Evolutionary conservation across 2,797 vertebrate genomes (phyloP).

Genomic region (Melopsittacus undulatus): DNA sequence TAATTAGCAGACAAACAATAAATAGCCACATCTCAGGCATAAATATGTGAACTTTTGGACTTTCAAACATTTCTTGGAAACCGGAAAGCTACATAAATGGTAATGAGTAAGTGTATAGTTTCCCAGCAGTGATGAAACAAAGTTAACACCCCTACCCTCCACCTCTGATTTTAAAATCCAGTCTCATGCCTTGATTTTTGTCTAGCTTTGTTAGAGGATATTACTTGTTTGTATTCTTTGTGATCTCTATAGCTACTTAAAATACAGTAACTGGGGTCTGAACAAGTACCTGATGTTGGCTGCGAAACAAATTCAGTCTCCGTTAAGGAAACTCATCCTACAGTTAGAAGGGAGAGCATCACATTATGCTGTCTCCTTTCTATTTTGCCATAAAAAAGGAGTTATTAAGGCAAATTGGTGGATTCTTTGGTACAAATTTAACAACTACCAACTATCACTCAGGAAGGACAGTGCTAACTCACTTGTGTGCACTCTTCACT

Average conservation of each 20-base stretch:
- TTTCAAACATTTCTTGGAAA: neutral
- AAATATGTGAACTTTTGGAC: neutral
- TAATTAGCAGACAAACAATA: slow-evolving; percentile 23
- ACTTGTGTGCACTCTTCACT: neutral
- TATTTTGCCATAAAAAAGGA: neutral
- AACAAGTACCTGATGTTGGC: neutral
- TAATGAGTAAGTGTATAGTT: neutral
- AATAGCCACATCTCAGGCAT: neutral
- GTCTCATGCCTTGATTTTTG: neutral
- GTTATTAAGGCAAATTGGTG: neutral
- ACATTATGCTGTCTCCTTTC: slow-evolving; percentile 15
- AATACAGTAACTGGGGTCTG: neutral
- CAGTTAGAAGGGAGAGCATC: slow-evolving; percentile 4
- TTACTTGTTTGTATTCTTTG: neutral
- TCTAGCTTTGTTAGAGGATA: neutral
- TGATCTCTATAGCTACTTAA: neutral
- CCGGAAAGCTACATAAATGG: neutral
- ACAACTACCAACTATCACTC: neutral
- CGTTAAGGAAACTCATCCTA: neutral
- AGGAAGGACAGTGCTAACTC: neutral
- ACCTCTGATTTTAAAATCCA: neutral
- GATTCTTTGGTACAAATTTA: neutral
- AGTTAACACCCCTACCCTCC: neutral
- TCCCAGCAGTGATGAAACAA: neutral
- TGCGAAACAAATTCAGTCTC: neutral